Evolutionary conservation across 2,888 invertebrate species (phyloP).

Genomic region (Ennomos erosarius): DNA sequence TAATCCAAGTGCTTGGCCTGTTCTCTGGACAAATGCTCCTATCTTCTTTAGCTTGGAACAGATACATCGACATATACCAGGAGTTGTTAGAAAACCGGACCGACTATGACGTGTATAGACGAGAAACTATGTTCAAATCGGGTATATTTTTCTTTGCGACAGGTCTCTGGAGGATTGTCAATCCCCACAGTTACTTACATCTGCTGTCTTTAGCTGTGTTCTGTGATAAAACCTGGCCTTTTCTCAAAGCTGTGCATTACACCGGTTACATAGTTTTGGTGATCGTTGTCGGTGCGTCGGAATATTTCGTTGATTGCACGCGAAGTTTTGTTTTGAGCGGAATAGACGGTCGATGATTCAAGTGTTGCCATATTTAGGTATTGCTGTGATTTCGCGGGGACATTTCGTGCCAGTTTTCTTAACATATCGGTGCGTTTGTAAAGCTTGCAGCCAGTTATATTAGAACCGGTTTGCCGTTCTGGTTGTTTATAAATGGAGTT

Average conservation of each 20-base stretch:
- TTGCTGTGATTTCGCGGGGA: constrained; percentile 15
- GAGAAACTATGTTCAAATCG: constrained; percentile 88
- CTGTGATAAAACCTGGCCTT: constrained; percentile 93
- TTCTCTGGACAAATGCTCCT: constrained; percentile 90
- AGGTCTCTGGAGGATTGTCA: constrained; percentile 91
- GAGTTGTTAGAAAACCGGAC: constrained; percentile 88
- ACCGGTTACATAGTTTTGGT: constrained; percentile 89
- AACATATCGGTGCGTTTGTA: constrained; percentile 2
- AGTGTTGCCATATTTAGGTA: neutral
- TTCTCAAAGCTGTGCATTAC: constrained; percentile 89
- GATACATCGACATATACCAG: constrained; percentile 92
- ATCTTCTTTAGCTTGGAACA: constrained; percentile 93
- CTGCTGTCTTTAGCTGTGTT: constrained; percentile 90
- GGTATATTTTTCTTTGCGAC: constrained; percentile 90
- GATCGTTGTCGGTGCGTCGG: constrained; percentile 88
- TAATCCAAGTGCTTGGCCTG: constrained; percentile 87
- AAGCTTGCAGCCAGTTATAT: constrained; percentile 8
- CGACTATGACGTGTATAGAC: constrained; percentile 77
- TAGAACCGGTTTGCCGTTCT: constrained; percentile 21
- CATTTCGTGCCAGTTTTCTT: constrained; percentile 6
- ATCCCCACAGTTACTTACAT: constrained; percentile 92
- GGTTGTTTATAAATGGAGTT: constrained; percentile 1
- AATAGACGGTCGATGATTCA: constrained; percentile 50
- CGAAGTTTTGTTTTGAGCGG: constrained; percentile 55
- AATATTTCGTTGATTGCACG: constrained; percentile 85